phyloP scores from a whole-genome alignment of 2,797 vertebrate species.

The Chelon labrosus region DNA sequence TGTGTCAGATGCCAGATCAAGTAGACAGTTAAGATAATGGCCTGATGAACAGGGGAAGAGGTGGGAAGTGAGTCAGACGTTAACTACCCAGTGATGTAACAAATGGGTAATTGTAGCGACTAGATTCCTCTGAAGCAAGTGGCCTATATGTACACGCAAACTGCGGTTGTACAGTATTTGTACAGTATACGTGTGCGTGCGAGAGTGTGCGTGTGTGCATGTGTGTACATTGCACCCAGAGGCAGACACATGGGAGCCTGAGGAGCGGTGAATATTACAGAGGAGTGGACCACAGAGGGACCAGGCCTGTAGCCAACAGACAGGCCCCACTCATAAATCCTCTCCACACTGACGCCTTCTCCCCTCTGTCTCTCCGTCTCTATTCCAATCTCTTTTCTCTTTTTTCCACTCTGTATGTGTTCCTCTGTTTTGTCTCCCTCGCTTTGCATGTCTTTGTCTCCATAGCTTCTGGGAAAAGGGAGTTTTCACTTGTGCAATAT shows the following conservation, averaged over 20 bases:
- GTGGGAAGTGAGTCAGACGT: constrained; percentile 26
- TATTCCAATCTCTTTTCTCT: constrained; percentile 58
- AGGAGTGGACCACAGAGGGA: constrained; percentile 82
- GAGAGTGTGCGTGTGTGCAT: constrained; percentile 39
- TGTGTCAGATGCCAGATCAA: constrained; percentile 33
- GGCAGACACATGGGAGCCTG: constrained; percentile 83
- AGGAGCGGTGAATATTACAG: constrained; percentile 83
- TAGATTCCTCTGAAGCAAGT: constrained; percentile 43
- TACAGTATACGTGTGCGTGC: constrained; percentile 46
- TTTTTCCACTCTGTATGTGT: constrained; percentile 34
- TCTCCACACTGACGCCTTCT: constrained; percentile 78
- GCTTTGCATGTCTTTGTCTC: constrained; percentile 49
- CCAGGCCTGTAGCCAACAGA: constrained; percentile 78
- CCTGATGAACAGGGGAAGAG: constrained; percentile 4
- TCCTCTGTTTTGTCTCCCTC: constrained; percentile 34
- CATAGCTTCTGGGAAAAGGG: constrained; percentile 22
- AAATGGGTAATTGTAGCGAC: constrained; percentile 61
- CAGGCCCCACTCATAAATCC: constrained; percentile 82
- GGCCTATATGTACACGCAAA: constrained; percentile 42
- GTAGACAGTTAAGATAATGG: constrained; percentile 35
- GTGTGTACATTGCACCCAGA: constrained; percentile 72
- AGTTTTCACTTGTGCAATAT: constrained; percentile 37
- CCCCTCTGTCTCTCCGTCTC: constrained; percentile 62
- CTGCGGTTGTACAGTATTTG: constrained; percentile 48
- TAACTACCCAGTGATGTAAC: constrained; percentile 48